Percentiles rank a stretch among this genome's conserved stretches.
phyloP scores from a whole-genome alignment of 1,140 invertebrate genomes.

The Pseudomyrmex dendroicus region DNA sequence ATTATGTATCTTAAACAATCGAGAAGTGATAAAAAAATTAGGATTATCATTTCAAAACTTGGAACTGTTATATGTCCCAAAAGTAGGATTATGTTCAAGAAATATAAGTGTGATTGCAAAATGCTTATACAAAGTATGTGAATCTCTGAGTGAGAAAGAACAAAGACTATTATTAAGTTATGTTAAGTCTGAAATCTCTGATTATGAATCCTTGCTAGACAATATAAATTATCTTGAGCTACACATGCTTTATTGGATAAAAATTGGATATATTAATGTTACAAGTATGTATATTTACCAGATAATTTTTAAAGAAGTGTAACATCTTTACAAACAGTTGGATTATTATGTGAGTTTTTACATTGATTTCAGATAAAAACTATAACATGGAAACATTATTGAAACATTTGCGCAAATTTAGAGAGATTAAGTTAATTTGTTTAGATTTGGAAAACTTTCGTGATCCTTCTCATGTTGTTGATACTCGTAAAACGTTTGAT shows the following conservation, averaged over 20 bases:
- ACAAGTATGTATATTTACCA: slow-evolving; percentile 52
- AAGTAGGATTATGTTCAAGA: slow-evolving; percentile 2
- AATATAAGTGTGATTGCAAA: slow-evolving; percentile 62
- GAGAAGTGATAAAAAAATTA: slow-evolving; percentile 65
- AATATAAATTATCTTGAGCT: slow-evolving; percentile 69
- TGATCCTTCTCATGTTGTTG: slow-evolving; percentile 41
- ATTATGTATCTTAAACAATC: slow-evolving; percentile 69
- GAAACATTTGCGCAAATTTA: slow-evolving; percentile 60
- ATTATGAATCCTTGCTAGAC: slow-evolving; percentile 27
- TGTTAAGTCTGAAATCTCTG: slow-evolving; percentile 58
- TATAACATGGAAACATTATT: slow-evolving; percentile 59
- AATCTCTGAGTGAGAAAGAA: slow-evolving; percentile 51
- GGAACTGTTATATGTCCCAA: slow-evolving; percentile 42
- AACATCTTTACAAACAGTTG: background rate
- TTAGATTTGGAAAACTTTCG: slow-evolving; percentile 45
- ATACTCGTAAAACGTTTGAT: background rate
- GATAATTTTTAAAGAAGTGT: background rate
- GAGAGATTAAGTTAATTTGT: slow-evolving; percentile 55
- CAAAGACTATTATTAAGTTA: slow-evolving; percentile 37
- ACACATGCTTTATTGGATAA: slow-evolving; percentile 74
- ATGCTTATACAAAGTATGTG: slow-evolving; percentile 71
- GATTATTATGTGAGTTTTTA: background rate
- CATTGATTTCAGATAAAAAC: slow-evolving; percentile 47
- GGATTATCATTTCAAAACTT: slow-evolving; percentile 30
- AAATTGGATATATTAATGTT: slow-evolving; percentile 68